phyloP scores from a whole-genome alignment of 2,888 invertebrate species.

The Slavum lentiscoides region DNA sequence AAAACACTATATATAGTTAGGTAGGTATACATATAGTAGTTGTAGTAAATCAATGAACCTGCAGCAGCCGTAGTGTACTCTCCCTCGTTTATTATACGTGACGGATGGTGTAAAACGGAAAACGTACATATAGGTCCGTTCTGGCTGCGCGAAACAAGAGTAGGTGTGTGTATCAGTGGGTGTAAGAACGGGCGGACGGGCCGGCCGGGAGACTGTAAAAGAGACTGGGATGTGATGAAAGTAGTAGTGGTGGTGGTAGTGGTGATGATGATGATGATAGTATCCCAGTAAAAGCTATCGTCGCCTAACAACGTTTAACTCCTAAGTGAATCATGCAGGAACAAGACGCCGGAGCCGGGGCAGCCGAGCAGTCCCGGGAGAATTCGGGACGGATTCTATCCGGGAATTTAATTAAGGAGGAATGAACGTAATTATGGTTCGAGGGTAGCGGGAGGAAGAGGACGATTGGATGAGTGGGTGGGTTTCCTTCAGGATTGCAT shows the following conservation, averaged over 20 bases:
- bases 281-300: conserved; percentile 51
- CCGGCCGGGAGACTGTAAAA: background rate
- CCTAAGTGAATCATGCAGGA: conserved; percentile 51
- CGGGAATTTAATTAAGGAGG: conserved; percentile 44
- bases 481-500: conserved; percentile 39
- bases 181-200: background rate
- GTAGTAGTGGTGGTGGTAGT: background rate
- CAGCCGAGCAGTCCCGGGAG: conserved; percentile 38
- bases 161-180: background rate
- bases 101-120: conserved; percentile 44
- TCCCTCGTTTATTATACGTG: conserved; percentile 17
- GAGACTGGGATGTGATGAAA: background rate
- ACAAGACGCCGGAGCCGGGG: conserved; percentile 46
- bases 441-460: background rate
- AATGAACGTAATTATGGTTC: conserved; percentile 50
- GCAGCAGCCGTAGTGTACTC: too few relatives aligned
- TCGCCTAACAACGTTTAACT: conserved; percentile 53
- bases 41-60: conserved; percentile 45
- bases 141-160: conserved; percentile 1
- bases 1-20: conserved; percentile 20
- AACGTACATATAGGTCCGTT: conserved; percentile 35
- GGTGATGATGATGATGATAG: background rate
- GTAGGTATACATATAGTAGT: too few relatives aligned
- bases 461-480: background rate
- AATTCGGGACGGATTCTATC: conserved; percentile 49